Conservation (phyloP, 2,888 invertebrate species). For the Trissolcus brochymenae region DNA sequence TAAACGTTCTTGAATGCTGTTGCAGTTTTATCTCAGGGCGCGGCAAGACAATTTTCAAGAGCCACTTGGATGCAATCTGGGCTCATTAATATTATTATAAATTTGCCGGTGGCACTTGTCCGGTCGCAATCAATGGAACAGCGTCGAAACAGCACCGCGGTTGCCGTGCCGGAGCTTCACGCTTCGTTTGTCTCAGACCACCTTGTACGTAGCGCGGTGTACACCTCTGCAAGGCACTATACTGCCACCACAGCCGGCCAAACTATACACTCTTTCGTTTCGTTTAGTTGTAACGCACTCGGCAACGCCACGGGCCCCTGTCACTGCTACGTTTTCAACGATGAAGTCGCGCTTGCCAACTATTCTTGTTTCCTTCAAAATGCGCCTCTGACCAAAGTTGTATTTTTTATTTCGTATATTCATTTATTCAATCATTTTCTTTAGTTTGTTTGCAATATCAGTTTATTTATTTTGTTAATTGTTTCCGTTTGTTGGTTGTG, state of each 20-base stretch:
- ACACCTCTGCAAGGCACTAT: conserved; percentile 23
- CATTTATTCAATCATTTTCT: not conserved
- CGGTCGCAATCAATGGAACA: conserved; percentile 55
- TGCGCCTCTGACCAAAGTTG: conserved; percentile 16
- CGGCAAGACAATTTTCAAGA: conserved; percentile 19
- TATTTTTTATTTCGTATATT: not conserved
- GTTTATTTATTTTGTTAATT: not conserved
- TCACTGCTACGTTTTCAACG: conserved; percentile 38
- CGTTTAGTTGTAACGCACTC: conserved; percentile 64
- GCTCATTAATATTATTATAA: conserved; percentile 51
- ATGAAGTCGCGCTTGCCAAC: conserved; percentile 35
- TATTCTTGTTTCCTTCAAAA: conserved; percentile 27
- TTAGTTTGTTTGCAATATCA: not conserved
- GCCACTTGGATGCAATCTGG: conserved; percentile 30
- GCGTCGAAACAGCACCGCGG: conserved; percentile 37
- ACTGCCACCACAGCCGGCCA: conserved; percentile 24
- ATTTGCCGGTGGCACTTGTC: conserved; percentile 50
- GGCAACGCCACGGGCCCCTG: conserved; percentile 65
- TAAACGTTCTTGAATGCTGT: conserved; percentile 47
- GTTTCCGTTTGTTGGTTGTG: not conserved
- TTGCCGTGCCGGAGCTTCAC: conserved; percentile 57
- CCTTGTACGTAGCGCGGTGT: conserved; percentile 56
- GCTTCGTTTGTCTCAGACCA: conserved; percentile 59
- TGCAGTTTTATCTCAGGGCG: conserved; percentile 32
- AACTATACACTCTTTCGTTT: conserved; percentile 40